Conservation (phyloP, 2,888 invertebrate genomes). For the Scelioninae gen. 1 region DNA sequence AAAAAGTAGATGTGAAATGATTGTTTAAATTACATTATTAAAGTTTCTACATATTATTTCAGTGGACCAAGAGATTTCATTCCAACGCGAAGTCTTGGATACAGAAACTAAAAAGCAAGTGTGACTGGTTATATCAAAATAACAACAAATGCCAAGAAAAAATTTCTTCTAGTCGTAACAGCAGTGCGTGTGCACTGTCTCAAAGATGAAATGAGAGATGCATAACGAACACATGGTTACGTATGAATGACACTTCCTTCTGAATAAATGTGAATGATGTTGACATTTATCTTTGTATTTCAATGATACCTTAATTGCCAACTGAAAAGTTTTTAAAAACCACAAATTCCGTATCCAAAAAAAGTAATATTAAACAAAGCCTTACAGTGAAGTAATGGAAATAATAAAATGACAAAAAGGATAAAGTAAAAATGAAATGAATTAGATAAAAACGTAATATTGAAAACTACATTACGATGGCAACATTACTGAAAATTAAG, state of each 20-base stretch:
- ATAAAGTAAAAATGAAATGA: no score
- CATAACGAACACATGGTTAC: conserved; percentile 51
- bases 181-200: conserved; percentile 64
- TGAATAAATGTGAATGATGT: conserved; percentile 66
- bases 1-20: neutral
- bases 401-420: no score
- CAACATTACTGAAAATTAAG: no score
- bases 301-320: conserved; percentile 43
- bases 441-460: no score
- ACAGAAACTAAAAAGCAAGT: conserved; percentile 65
- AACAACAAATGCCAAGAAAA: conserved; percentile 59
- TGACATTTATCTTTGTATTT: conserved; percentile 49
- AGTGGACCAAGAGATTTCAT: conserved; percentile 60
- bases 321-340: neutral
- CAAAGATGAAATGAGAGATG: conserved; percentile 64
- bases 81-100: conserved; percentile 49
- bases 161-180: conserved; percentile 68
- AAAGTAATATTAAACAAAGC: neutral
- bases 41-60: conserved; percentile 20
- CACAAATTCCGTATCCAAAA: neutral
- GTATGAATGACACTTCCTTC: conserved; percentile 57
- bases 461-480: no score
- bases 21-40: neutral
- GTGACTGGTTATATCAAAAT: conserved; percentile 49
- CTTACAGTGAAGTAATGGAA: neutral